Conservation (phyloP, 2,113 vertebrate species). For the Mobula hypostoma region DNA sequence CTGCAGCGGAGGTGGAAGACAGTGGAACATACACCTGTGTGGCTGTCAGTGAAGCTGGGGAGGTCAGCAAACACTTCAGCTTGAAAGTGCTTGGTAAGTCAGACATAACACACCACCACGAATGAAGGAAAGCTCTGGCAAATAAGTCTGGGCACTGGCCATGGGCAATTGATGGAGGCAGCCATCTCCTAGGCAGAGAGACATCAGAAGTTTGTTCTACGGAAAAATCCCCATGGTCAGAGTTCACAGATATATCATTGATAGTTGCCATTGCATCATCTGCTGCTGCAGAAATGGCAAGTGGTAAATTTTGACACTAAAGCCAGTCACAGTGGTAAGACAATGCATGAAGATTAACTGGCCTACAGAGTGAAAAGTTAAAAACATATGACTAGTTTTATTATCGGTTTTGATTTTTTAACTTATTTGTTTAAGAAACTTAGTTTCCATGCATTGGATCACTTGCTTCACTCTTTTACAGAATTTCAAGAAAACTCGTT, state of each 20-base stretch:
- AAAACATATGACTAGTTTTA: neutral
- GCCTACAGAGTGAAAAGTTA: neutral
- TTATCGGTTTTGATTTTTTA: neutral
- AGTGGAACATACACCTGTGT: conserved; percentile 74
- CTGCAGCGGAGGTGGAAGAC: conserved; percentile 53
- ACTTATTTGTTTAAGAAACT: neutral
- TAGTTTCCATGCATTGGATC: neutral
- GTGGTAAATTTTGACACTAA: neutral
- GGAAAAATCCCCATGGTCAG: neutral
- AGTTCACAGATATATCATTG: neutral
- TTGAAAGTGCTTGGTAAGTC: conserved; percentile 80
- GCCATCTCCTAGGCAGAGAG: neutral
- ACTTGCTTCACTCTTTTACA: neutral
- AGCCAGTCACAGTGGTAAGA: neutral
- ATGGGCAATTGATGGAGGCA: neutral
- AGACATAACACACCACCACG: neutral
- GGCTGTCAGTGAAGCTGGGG: conserved; percentile 76
- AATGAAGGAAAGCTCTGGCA: neutral
- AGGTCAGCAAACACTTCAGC: conserved; percentile 71
- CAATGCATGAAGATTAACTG: neutral
- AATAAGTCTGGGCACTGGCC: neutral
- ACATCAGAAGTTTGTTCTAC: neutral
- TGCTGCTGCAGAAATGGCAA: neutral
- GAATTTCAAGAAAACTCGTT: neutral
- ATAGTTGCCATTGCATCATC: neutral